These are phyloP conservation scores for Aramus guarauna DNA, from an alignment of 2,113 vertebrate genomes.

Conservation along the genomic window DNA sequence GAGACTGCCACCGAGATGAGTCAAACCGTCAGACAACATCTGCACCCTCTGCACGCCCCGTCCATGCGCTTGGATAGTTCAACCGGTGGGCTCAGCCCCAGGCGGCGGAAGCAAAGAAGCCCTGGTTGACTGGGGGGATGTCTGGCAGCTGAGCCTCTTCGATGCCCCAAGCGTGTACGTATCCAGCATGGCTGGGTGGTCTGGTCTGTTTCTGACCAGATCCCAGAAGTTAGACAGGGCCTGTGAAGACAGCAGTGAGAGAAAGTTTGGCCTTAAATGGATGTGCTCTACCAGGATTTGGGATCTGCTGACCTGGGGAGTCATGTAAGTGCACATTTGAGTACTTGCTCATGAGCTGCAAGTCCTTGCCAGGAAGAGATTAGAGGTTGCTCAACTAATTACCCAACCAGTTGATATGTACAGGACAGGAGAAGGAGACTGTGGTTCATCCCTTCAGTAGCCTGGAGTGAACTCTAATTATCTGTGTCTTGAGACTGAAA, in stretches of 20 bases:
- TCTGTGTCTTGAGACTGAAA: not conserved
- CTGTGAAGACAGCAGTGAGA: not conserved
- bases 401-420: not conserved
- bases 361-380: not conserved
- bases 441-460: not conserved
- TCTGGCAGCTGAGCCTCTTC: not conserved
- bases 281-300: not conserved
- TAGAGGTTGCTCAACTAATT: not conserved
- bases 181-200: not conserved
- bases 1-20: slow-evolving; percentile 49
- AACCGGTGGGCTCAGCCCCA: not conserved
- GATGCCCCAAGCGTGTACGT: rapidly evolving
- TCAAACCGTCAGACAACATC: slow-evolving; percentile 68
- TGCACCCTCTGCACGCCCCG: not conserved
- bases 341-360: not conserved
- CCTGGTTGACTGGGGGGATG: not conserved
- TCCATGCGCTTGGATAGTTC: slow-evolving; percentile 51
- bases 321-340: not conserved
- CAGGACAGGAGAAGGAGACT: not conserved
- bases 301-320: too few species aligned
- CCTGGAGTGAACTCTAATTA: not conserved
- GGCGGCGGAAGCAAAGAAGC: slow-evolving; percentile 18
- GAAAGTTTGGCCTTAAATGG: not conserved
- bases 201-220: not conserved
- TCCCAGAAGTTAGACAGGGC: not conserved